Evolutionary conservation across 2,797 vertebrate species (phyloP), one percentile per base, ranked within the genome.

Genomic region (Nasua narica): DNA sequence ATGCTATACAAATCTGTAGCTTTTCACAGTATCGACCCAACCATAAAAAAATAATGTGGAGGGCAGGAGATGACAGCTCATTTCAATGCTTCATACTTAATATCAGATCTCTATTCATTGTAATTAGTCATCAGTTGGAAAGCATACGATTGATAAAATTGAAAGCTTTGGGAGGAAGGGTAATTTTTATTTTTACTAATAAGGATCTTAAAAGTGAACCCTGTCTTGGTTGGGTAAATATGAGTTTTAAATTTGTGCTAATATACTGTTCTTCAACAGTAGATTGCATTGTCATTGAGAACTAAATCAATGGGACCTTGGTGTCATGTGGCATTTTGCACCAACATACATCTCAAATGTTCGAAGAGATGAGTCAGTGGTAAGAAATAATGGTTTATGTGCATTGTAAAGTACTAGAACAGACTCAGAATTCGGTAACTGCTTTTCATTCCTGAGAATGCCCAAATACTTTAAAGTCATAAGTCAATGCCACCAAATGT

Each of bases 301-400:
- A 72, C 5, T 27, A 81, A 48, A 15, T 88, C 40, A 4, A 29
- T 60, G 4, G 11, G 19, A 58, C 4, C 32, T 70, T 58, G 40
- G 3, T 40, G 2, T 25, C 3, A 0, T 25, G 3, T 86, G 48
- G 4, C 21, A 27, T 72, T 97, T 91, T 95, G n/a, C 48, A 81
- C 9, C 21, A 93, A 67, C 7, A 67, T 7, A 29, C 21, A 74
- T 50, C 35, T 93, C 35, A 46, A 56, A 54, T 78, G 7, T 89
- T 79, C 15, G 29, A 74, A 40, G 32, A 91, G 90, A 87, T 69
- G 60, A 94, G 16, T 74, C 56, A 70, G 27, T 62, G 12, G 15
- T 60, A 91, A 93, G 54, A 89, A 93, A 90, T 43, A 84, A 67
- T 37, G 70, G 23, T 40, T 84, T 92, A 76, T 58, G 13, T 46